Base-by-base conservation (phyloP, 2,888 invertebrate species). In the Campoplex capitator region DNA sequence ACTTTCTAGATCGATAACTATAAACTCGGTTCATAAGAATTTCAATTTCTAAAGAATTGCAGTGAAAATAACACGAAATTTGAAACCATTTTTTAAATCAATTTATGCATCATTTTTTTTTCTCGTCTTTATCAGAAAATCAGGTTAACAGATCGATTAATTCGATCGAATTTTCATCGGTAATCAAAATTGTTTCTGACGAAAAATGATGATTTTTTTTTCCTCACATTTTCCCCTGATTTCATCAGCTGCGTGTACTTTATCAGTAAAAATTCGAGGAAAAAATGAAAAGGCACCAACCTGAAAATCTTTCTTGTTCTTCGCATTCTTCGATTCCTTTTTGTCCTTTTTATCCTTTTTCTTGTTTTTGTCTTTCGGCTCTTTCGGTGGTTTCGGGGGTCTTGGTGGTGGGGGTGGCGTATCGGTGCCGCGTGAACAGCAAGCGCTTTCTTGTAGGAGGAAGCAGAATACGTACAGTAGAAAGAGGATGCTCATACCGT, bases 381-480 rank as follows among this genome's bases (percentile, higher is more conserved):
- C 96, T 93, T 97, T 97, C 82, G 96, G 95, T 42, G 95, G 96
- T 90, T 95, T 95, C 83, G 95, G 94, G 3, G 96, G 96, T 93
- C 96, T 96, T 45, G 96, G 96, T 91, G 96, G 96, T 83, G 97
- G 97, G 76, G 96, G 96, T 2, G 94, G 93, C 4, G 94, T 92
- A 89, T 96, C 96, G 89, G 95, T 94, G 85, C 95, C 95, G 83
- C 96, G 97, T 90, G 96, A 96, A 95, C 98, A 98, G 95, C 98
- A 98, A 88, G 97, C 96, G 95, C 97, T 98, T 94, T 98, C 98
- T 96, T 98, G 98, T 91, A 98, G 96, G 92, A 98, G 96, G 96
- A 98, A 98, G 95, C 98, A 98, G 96, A 98, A 98, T 90, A 98
- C 98, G 95, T 98, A 98, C 91, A 98, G 96, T 94, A 98, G 96